Conservation (phyloP, 2,797 vertebrate genomes). For the Enteromius mattozi region DNA sequence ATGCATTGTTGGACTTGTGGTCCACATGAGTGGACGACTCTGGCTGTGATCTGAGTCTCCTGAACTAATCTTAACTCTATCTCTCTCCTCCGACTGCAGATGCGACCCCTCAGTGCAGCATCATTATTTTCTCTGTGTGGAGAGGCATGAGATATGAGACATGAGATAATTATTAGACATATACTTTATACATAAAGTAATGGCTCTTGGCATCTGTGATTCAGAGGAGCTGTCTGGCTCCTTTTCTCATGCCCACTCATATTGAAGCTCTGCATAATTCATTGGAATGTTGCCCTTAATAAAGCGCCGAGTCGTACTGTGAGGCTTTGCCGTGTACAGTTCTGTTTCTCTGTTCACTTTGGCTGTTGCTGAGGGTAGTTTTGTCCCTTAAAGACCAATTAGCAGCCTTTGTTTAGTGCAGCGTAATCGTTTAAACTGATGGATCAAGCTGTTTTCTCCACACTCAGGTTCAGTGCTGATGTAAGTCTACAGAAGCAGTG, state of each 20-base stretch:
- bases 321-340: slow-evolving; percentile 50
- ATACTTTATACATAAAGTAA: slow-evolving; percentile 70
- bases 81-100: slow-evolving; percentile 62
- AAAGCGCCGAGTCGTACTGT: slow-evolving; percentile 56
- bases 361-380: slow-evolving; percentile 46
- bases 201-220: slow-evolving; percentile 70
- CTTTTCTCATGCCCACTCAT: slow-evolving; percentile 61
- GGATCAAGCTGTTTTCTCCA: slow-evolving; percentile 55
- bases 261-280: slow-evolving; percentile 60
- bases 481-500: slow-evolving; percentile 35
- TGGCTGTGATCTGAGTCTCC: slow-evolving; percentile 67
- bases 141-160: slow-evolving; percentile 63
- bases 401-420: slow-evolving; percentile 59
- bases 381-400: slow-evolving; percentile 62
- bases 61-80: slow-evolving; percentile 72
- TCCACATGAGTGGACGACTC: slow-evolving; percentile 64
- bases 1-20: slow-evolving; percentile 63
- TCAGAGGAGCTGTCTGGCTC: slow-evolving; percentile 65
- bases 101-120: slow-evolving; percentile 58
- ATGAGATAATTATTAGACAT: slow-evolving; percentile 74
- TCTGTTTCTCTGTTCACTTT: slow-evolving; percentile 38
- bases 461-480: slow-evolving; percentile 23
- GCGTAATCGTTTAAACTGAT: slow-evolving; percentile 62
- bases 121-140: slow-evolving; percentile 72
- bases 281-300: slow-evolving; percentile 62